A percentile compares a stretch with the other conserved stretches of the same genome.
Evolutionary conservation across 2,797 vertebrate genomes (phyloP).

Genomic region (Calcarius lapponicus): DNA sequence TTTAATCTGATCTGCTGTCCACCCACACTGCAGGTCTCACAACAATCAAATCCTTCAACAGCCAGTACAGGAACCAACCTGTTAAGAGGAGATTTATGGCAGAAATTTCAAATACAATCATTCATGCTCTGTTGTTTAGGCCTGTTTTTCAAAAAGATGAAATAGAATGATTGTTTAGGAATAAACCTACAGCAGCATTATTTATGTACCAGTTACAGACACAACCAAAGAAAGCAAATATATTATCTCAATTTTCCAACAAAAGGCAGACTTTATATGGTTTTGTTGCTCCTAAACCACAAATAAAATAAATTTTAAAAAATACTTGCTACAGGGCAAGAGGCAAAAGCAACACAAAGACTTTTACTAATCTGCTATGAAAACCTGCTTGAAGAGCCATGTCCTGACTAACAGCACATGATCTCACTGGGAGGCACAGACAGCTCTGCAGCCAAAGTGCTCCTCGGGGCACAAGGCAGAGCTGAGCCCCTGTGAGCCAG

Average conservation of each 20-base stretch:
- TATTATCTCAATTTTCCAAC: background rate
- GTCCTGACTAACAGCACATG: fast-evolving
- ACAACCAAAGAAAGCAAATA: background rate
- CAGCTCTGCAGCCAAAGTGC: background rate
- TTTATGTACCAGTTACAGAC: background rate
- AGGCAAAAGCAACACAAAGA: background rate
- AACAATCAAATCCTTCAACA: background rate
- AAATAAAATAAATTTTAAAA: background rate
- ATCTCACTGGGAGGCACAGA: background rate
- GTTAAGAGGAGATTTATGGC: background rate
- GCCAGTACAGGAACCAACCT: background rate
- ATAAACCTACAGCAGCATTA: background rate
- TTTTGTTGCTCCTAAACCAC: background rate
- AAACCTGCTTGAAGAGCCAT: background rate
- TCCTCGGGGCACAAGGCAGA: background rate
- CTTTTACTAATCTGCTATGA: background rate
- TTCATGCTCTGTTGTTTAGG: background rate
- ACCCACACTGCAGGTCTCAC: constrained; percentile 3
- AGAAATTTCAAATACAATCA: background rate
- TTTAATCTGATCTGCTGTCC: background rate
- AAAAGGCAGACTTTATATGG: background rate
- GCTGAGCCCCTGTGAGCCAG: fast-evolving
- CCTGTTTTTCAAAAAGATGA: background rate
- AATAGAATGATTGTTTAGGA: constrained; percentile 6
- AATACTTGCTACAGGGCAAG: background rate